Evolutionary conservation across 2,888 invertebrate species (phyloP), one percentile per base, ranked within the genome.

Genomic region (Osmoderma eremita): DNA sequence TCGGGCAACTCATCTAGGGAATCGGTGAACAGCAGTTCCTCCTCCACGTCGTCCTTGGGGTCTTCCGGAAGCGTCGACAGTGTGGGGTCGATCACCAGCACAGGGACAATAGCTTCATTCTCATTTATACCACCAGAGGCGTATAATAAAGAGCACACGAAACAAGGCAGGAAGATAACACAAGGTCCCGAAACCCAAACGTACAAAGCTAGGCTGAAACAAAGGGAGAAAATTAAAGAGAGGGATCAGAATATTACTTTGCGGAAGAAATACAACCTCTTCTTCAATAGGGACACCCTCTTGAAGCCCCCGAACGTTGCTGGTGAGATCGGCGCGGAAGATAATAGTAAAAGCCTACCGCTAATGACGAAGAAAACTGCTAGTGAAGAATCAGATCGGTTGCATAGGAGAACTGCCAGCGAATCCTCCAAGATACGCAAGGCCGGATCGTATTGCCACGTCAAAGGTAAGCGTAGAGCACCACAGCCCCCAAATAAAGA

Each of bases 381-480:
- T 72, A 73, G 74, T 17, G 67, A 70, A 2, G 75, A 72, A 5
- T 66, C 75, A 70, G 79, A 80, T 24, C 81, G 84, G 56, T 83
- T 84, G 38, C 83, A 84, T 70, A 82, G 88, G 48, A 83, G 88
- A 73, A 87, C 88, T 18, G 84, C 85, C n/a, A 90, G 88, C 76
- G 89, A 89, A 80, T 84, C 84, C 13, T 84, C 86, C 20, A 85
- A 86, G 71, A 86, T 86, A 68, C 85, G 86, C 51, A 86, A 86
- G 71, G 84, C 88, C 8, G 86, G 87, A 3, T 82, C 84, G 2
- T 84, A 84, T 73, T 79, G 84, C 20, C 90, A 92, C 82, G 91
- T 92, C 0, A 91, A 90, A 72, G 92, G 92, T 20, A 92, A 92
- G 79, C 82, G 92, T 56, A 88, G 87, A 76, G 92, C 92, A 0